Conservation (phyloP, 2,797 vertebrate genomes). For the Trematomus bernacchii region DNA sequence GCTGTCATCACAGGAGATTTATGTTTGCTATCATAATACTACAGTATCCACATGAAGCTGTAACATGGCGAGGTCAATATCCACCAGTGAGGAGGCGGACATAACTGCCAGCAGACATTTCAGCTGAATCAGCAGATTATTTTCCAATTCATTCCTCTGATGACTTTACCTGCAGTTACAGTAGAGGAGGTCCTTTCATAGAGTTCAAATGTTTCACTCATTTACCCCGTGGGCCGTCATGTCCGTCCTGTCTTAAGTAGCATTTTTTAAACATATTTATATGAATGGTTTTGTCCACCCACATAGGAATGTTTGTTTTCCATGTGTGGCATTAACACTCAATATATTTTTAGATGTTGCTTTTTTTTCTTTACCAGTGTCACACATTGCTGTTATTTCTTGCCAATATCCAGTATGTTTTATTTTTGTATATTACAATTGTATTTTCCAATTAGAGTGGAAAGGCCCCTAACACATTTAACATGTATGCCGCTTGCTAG, state of each 20-base stretch:
- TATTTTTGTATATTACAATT: slow-evolving; percentile 1
- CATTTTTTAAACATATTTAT: neutral
- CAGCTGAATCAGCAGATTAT: slow-evolving; percentile 56
- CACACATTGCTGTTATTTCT: neutral
- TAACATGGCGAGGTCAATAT: slow-evolving; percentile 64
- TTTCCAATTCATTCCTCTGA: slow-evolving; percentile 1
- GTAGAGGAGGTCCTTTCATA: slow-evolving; percentile 13
- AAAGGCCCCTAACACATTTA: neutral
- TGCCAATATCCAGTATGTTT: neutral
- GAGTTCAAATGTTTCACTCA: neutral
- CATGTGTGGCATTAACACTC: neutral
- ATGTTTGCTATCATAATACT: slow-evolving; percentile 59
- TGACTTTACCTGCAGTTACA: slow-evolving; percentile 16
- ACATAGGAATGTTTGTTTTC: slow-evolving; percentile 14
- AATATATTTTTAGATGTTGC: neutral
- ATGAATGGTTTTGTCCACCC: neutral
- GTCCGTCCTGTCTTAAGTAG: neutral
- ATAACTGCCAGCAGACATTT: slow-evolving; percentile 30
- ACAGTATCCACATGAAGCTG: slow-evolving; percentile 44
- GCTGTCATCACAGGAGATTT: slow-evolving; percentile 63
- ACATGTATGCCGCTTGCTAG: slow-evolving; percentile 1
- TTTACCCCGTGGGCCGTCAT: slow-evolving; percentile 2
- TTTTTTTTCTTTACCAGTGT: neutral
- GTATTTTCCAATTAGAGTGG: neutral
- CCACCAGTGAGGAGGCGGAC: slow-evolving; percentile 30